Base-by-base conservation (phyloP, 2,888 invertebrate genomes). In the Sussaba pulchella region DNA sequence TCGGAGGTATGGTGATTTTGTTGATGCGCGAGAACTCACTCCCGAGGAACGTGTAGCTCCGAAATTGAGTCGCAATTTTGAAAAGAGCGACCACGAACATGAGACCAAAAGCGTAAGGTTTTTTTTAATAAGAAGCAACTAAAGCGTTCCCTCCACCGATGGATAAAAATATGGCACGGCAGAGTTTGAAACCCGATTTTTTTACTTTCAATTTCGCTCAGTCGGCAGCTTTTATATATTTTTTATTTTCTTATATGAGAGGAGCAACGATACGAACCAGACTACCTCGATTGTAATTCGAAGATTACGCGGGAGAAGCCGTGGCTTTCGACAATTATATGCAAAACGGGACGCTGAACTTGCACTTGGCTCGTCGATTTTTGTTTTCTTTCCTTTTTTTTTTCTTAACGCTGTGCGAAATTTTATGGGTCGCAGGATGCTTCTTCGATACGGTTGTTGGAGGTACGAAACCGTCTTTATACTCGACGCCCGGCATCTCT, bases 251-350 rank as follows among this genome's bases (percentile, higher is more conserved):
- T 52, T 41, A 21, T 10, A 3, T 9, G 31, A 52, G 50, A 47
- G 47, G 14, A 31, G 19, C 19, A 26, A 59, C 21, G 59, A 31
- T 9, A 31, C 31, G 26, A 57, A 19, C 57, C 17, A 24, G 45
- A 5, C 31, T 43, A 47, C 31, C 67, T 31, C 79, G 64, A 74
- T 79, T 79, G 52, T 61, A 61, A 80, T 80, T 76, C 67, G 71
- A 61, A 41, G 52, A 67, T 75, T 67, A 67, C 43, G 24, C 45
- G 43, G 26, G 72, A 14, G 31, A 4, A 21, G 59, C 61, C 61
- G 39, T 17, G 17, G 43, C 39, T 43, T 39, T 61, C 45, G 67
- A 75, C 75, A 72, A 76, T 80, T 71, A 80, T 67, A 80, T 80
- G 80, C 80, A 80, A 80, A 80, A 43, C 75, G 47, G 3, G 31